Percentiles rank a stretch among this genome's conserved stretches.
Evolutionary conservation across 2,888 invertebrate genomes (phyloP).

Genomic region (Limnephilus rhombicus): DNA sequence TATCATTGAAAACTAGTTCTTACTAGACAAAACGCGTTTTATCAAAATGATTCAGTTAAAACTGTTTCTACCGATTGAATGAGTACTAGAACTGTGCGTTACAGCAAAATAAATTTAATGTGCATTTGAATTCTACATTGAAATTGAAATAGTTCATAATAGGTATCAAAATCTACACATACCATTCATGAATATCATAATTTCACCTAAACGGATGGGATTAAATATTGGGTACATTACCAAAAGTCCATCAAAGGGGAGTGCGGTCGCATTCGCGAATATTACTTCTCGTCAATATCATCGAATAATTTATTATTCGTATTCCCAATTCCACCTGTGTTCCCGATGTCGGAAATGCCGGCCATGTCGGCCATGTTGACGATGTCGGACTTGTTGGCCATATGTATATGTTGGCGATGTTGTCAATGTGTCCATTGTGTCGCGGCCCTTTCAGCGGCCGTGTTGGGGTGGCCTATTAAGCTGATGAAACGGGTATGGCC

Average conservation of each 20-base stretch:
- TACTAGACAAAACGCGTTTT: too few species aligned
- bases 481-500: not conserved
- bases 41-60: too few species aligned
- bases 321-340: not conserved
- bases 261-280: not conserved
- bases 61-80: too few species aligned
- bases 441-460: not conserved
- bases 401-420: not conserved
- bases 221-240: not conserved
- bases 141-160: too few species aligned
- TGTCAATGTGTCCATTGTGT: not conserved
- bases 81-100: too few species aligned
- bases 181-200: not conserved
- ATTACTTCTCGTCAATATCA: not conserved
- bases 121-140: too few species aligned
- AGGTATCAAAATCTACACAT: not conserved
- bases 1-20: too few species aligned
- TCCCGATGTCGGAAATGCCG: not conserved
- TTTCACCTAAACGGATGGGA: not conserved
- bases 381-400: not conserved
- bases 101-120: too few species aligned
- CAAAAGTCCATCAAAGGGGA: not conserved
- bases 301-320: not conserved
- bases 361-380: not conserved
- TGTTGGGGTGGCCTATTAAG: not conserved